Percentiles rank a stretch among this genome's conserved stretches.
These are phyloP conservation scores for Enteromius paludinosus DNA, from an alignment of 2,797 vertebrate species.

Conservation along the genomic window DNA sequence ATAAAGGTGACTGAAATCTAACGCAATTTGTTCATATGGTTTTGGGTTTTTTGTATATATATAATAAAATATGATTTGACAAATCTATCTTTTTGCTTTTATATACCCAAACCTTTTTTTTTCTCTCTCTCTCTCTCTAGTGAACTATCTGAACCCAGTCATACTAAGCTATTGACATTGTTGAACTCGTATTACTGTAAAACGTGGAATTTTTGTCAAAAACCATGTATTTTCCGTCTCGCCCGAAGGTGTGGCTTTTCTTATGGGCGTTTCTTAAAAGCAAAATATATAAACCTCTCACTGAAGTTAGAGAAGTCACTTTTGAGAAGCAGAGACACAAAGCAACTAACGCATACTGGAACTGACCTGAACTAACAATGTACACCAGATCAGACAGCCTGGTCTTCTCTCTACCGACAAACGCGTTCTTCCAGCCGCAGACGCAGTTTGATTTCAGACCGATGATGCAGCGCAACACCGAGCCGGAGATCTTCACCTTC, in stretches of 20 bases:
- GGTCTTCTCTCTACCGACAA: slow-evolving; percentile 60
- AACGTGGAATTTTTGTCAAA: slow-evolving; percentile 6
- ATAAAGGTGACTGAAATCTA: neutral
- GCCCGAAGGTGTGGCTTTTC: slow-evolving; percentile 39
- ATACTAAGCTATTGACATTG: neutral
- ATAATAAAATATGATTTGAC: neutral
- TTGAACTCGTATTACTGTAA: slow-evolving; percentile 6
- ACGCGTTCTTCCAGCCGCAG: slow-evolving; percentile 44
- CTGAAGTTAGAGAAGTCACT: slow-evolving; percentile 11
- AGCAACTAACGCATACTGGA: neutral
- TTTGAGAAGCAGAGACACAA: slow-evolving; percentile 23
- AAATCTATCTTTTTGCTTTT: neutral
- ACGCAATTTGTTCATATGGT: neutral
- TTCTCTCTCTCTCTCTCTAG: neutral
- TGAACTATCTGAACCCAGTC: neutral
- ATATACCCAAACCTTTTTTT: neutral
- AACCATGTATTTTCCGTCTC: slow-evolving; percentile 28
- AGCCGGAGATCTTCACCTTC: slow-evolving; percentile 84
- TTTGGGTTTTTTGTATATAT: neutral
- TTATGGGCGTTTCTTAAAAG: slow-evolving; percentile 57
- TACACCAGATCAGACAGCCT: slow-evolving; percentile 68
- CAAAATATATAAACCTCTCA: slow-evolving; percentile 40
- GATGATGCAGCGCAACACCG: slow-evolving; percentile 69
- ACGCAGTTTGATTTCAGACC: slow-evolving; percentile 59
- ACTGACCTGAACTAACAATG: slow-evolving; percentile 58